These are phyloP conservation scores for Apantesis nais DNA, from an alignment of 2,888 invertebrate species.

Conservation along the genomic window DNA sequence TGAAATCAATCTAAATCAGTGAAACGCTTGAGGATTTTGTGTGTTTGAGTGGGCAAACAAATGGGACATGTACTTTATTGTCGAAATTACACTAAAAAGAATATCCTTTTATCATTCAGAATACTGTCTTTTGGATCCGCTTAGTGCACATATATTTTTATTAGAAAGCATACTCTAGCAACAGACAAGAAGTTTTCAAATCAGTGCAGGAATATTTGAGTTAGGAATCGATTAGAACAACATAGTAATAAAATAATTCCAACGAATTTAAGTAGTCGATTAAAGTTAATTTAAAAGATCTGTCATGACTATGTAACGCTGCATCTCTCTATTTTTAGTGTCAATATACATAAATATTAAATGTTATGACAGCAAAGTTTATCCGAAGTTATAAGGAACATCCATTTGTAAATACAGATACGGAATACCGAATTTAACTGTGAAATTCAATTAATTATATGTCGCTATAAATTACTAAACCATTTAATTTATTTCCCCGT, in stretches of 20 bases:
- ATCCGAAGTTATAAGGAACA: background rate
- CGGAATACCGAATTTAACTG: background rate
- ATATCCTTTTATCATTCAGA: too few relatives aligned
- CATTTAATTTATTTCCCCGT: background rate
- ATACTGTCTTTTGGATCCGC: too few relatives aligned
- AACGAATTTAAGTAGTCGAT: background rate
- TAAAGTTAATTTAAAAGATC: background rate
- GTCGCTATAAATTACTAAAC: background rate
- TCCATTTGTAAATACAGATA: background rate
- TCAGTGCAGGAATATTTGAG: background rate
- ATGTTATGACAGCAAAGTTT: background rate
- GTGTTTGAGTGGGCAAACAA: too few relatives aligned
- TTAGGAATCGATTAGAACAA: background rate
- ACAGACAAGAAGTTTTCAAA: background rate
- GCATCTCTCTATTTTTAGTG: background rate
- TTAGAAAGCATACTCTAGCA: too few relatives aligned
- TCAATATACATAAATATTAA: background rate
- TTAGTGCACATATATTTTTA: too few relatives aligned
- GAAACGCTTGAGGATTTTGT: too few relatives aligned
- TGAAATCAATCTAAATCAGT: too few relatives aligned
- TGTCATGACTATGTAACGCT: background rate
- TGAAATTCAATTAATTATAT: constrained; percentile 5
- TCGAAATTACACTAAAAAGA: too few relatives aligned
- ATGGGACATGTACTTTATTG: too few relatives aligned
- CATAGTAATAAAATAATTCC: background rate